phyloP scores from a whole-genome alignment of 2,888 invertebrate species.

The Plagodis dolabraria region DNA sequence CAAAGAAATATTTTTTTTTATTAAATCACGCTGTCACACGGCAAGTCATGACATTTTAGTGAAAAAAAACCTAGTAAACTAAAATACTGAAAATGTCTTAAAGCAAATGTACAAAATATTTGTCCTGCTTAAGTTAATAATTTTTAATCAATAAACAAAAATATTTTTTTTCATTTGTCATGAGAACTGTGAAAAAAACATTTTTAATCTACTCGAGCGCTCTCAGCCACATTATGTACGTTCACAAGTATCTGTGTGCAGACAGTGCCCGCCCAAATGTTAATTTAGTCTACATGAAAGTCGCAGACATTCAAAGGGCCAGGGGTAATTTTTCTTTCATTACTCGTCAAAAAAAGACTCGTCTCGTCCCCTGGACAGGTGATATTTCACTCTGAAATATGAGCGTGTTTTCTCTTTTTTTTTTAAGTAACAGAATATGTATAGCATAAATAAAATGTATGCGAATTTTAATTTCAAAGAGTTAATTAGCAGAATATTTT shows the following conservation, averaged over 20 bases:
- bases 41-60: too few relatives aligned
- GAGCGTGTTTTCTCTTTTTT: slow-evolving; percentile 5
- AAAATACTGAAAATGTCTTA: too few relatives aligned
- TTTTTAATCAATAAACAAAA: too few relatives aligned
- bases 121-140: too few relatives aligned
- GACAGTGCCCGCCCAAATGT: slow-evolving; percentile 51
- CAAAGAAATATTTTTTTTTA: too few relatives aligned
- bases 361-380: slow-evolving; percentile 28
- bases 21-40: too few relatives aligned
- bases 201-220: slow-evolving; percentile 6
- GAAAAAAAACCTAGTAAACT: too few relatives aligned
- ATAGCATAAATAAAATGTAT: not conserved
- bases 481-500: too few relatives aligned
- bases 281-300: slow-evolving; percentile 64
- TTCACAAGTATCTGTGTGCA: slow-evolving; percentile 26
- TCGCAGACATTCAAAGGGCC: slow-evolving; percentile 51
- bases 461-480: too few relatives aligned
- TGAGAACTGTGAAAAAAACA: not conserved
- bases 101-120: too few relatives aligned
- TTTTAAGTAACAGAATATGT: not conserved
- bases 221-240: not conserved
- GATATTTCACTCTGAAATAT: slow-evolving; percentile 40
- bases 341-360: slow-evolving; percentile 57
- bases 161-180: too few relatives aligned
- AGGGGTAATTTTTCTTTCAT: slow-evolving; percentile 71